Evolutionary conservation across 2,113 vertebrate species (phyloP).

Genomic region (Salvelinus sp.): DNA sequence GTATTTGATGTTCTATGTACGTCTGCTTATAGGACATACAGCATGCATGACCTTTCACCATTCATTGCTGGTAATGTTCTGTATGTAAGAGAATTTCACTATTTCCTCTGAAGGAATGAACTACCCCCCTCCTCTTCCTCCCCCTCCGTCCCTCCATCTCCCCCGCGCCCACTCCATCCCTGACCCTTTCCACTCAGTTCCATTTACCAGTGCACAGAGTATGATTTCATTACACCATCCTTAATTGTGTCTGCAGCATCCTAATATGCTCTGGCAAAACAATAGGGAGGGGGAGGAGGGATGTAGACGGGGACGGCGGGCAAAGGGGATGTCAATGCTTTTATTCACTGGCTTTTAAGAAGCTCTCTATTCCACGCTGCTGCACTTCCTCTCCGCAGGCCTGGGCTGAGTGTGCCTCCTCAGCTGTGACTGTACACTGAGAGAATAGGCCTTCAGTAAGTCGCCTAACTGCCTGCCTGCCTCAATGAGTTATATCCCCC

Average conservation of each 20-base stretch:
- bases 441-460: slow-evolving; percentile 52
- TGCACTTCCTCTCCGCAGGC: slow-evolving; percentile 26
- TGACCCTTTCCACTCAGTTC: slow-evolving; percentile 47
- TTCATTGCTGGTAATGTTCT: no score
- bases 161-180: slow-evolving; percentile 13
- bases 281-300: slow-evolving; percentile 32
- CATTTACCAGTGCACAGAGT: slow-evolving; percentile 65
- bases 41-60: no score
- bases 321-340: slow-evolving; percentile 73
- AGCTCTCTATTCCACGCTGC: slow-evolving; percentile 56
- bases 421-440: slow-evolving; percentile 23
- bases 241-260: slow-evolving; percentile 68
- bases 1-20: no score
- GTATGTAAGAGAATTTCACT: neutral
- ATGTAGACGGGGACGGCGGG: slow-evolving; percentile 44
- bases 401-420: no score
- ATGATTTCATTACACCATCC: slow-evolving; percentile 70
- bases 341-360: slow-evolving; percentile 71
- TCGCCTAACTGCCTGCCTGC: neutral
- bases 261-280: slow-evolving; percentile 50
- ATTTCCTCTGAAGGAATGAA: slow-evolving; percentile 33
- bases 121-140: neutral
- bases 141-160: slow-evolving; percentile 7
- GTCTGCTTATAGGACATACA: no score
- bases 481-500: slow-evolving; percentile 14